These are phyloP conservation scores for Discoglossus pictus DNA, from an alignment of 2,797 vertebrate species.

Conservation along the genomic window DNA sequence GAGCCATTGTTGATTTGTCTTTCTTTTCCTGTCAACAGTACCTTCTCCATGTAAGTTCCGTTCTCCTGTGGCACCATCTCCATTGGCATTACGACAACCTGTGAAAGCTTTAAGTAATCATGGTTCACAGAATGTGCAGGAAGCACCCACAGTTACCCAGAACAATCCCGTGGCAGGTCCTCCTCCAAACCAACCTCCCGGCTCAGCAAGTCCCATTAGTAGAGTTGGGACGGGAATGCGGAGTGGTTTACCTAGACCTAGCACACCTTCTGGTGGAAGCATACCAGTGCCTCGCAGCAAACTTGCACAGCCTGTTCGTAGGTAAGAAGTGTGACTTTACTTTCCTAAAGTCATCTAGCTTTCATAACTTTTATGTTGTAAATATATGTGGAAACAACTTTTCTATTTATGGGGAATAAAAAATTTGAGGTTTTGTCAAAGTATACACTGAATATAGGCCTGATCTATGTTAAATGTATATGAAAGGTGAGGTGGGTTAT, in stretches of 20 bases:
- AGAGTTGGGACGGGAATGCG: constrained; percentile 81
- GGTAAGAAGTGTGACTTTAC: constrained; percentile 73
- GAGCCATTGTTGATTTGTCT: constrained; percentile 6
- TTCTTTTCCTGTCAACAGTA: constrained; percentile 71
- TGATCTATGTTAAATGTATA: no score
- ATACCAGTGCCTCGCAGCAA: constrained; percentile 96
- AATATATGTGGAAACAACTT: no score
- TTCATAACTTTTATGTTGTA: no score
- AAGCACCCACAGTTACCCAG: constrained; percentile 66
- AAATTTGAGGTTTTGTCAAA: no score
- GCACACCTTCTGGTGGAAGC: constrained; percentile 76
- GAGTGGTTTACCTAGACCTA: constrained; percentile 92
- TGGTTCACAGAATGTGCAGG: constrained; percentile 67
- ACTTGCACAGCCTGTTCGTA: constrained; percentile 94
- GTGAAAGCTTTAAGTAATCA: constrained; percentile 88
- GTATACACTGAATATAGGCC: no score
- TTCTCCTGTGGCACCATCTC: constrained; percentile 86
- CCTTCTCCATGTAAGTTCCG: constrained; percentile 95
- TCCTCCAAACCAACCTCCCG: constrained; percentile 62
- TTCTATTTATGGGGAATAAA: no score
- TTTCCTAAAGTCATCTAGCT: no score
- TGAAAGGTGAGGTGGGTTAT: no score
- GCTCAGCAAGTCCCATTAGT: constrained; percentile 64
- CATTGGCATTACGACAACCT: constrained; percentile 89
- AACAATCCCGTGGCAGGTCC: constrained; percentile 69